Percentiles rank a stretch among this genome's conserved stretches.
Conservation (phyloP, 2,888 invertebrate species). For the Tetheella fluctuosa region DNA sequence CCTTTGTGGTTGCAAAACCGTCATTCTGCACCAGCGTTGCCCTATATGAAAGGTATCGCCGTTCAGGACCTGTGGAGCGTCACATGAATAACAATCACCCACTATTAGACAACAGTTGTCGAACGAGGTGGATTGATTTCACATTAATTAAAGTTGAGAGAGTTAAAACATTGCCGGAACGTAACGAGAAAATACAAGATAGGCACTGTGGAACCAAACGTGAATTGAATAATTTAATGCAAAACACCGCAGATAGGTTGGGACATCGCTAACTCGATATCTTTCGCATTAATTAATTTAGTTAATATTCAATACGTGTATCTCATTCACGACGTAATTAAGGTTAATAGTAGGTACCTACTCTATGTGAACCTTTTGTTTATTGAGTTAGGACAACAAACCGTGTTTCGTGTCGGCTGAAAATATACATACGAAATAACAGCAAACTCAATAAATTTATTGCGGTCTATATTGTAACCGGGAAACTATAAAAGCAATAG, state of each 20-base stretch:
- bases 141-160: conserved; percentile 50
- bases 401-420: conserved; percentile 6
- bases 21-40: conserved; percentile 39
- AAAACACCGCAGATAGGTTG: conserved; percentile 46
- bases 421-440: conserved; percentile 7
- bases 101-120: conserved; percentile 60
- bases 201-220: conserved; percentile 47
- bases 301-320: conserved; percentile 64
- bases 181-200: conserved; percentile 26
- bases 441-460: neutral
- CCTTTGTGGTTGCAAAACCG: conserved; percentile 64
- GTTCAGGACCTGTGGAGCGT: conserved; percentile 41
- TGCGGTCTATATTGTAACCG: conserved; percentile 12
- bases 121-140: conserved; percentile 58
- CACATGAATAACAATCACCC: conserved; percentile 59
- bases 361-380: conserved; percentile 22
- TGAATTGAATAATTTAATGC: conserved; percentile 65
- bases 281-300: conserved; percentile 57
- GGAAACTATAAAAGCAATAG: conserved; percentile 14
- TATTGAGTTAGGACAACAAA: conserved; percentile 26
- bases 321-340: conserved; percentile 43
- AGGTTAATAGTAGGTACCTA: conserved; percentile 25
- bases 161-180: conserved; percentile 29
- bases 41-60: conserved; percentile 54
- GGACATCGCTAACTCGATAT: conserved; percentile 56